Base-by-base conservation (phyloP, 2,113 vertebrate species). In the Podocnemis expansa region DNA sequence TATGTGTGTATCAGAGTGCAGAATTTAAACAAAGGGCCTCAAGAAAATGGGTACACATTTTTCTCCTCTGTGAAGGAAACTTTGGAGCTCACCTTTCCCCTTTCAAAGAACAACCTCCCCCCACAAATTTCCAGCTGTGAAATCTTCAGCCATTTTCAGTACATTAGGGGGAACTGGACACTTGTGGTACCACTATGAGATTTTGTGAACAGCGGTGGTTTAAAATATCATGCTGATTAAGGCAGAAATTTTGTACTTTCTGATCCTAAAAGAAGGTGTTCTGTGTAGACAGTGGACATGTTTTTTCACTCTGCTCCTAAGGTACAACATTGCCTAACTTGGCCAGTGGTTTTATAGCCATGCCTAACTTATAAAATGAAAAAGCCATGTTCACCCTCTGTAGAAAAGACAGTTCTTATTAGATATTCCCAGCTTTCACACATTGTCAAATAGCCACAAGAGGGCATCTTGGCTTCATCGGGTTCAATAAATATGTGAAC, bases 381-480 rank as follows among this genome's bases (percentile, higher is more conserved):
- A 91, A 87, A 91, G 7, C 8, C 47, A 12, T 8, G 1, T 2
- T 80, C 16, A 0, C 17, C 79, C 58, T 54, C 76, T 0, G 2
- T 22, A 6, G 34, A 2, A 55, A 34, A 0, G 1, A 21, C 52
- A 56, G 88, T 78, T 43, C 11, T 31, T 19, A 7, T 1, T 34
- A 84, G 55, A 8, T 82, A 22, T 75, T 43, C 75, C 6, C 31
- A 4, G 13, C 10, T 90, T 81, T 31, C 56, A 80, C 81, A 31
- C 6, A 51, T 14, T 54, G 24, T 80, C 16, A 82, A 88, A 12
- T 9, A 83, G 85, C 96, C 97, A 97, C 97, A 96, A 97, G 98
- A 97, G 97, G 98, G 98, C 97, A 95, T 93, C 82, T 95, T 96
- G 54, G 54, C 97, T 97, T 97, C 93, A 80, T 94, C 84, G 63